Evolutionary conservation across 1,140 invertebrate genomes (phyloP), one percentile per base, ranked within the genome.

Genomic region (Tetramorium parvispinum): DNA sequence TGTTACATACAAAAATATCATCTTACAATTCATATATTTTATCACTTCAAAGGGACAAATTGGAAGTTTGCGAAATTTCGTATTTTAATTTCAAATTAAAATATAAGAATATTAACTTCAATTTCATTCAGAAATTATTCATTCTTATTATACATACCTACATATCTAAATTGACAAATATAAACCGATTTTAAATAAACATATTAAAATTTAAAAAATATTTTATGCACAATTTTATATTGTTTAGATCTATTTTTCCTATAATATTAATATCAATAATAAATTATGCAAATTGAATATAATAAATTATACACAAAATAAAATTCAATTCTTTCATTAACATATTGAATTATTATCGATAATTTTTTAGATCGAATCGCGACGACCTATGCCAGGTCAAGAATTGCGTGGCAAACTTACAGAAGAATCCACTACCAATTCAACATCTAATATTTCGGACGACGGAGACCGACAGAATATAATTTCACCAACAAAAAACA

Each of bases 371-470:
- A 92, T 94, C 8, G 91, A 93, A 77, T 89, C 89, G 3, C 93
- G 93, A 55, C 87, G 94, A 57, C 90, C 94, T 43, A 94, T 89
- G 32, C 92, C 92, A 37, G 94, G 83, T 46, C 91, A 95, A 89
- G 96, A 96, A 88, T 93, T 96, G 86, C 91, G 95, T 66, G 93
- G 93, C 57, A 95, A 91, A 88, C 93, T 91, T 57, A 88, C 89
- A 55, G 88, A 88, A 53, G 91, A 92, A 21, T 85, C 68, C 24
- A 86, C 88, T 66, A 91, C 91, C 8, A 92, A 89, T 77, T 82
- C 91, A 0, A 78, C 91, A 6, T 89, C 91, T 75, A 93, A 86
- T 76, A 92, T 89, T 78, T 91, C 85, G 81, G 87, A 95, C 87
- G 91, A 96, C 87, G 88, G 93, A 71, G 92, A 94, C 71, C 92